Evolutionary conservation across 2,888 invertebrate genomes (phyloP).

Genomic region (Machimus rusticus): DNA sequence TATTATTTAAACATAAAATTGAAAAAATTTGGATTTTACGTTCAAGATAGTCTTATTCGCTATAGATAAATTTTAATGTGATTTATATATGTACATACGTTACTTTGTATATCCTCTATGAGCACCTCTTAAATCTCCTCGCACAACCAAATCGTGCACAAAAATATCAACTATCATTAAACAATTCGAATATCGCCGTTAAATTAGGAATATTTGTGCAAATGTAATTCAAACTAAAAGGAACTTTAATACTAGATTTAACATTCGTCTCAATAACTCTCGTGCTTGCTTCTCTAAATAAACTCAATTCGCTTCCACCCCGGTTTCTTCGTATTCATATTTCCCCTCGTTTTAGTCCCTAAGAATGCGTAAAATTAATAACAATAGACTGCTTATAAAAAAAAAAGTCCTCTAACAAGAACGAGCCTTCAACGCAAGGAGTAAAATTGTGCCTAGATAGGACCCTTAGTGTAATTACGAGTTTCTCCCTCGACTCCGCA

Average conservation of each 20-base stretch:
- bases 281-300: background rate
- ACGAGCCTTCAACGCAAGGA: background rate
- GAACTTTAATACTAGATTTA: background rate
- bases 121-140: background rate
- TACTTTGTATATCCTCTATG: background rate
- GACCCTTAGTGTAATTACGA: background rate
- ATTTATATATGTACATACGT: background rate
- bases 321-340: background rate
- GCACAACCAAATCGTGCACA: background rate
- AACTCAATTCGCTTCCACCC: background rate
- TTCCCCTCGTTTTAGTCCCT: background rate
- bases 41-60: too few species aligned
- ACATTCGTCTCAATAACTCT: background rate
- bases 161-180: background rate
- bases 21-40: too few species aligned
- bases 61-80: background rate
- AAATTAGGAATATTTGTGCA: conserved; percentile 26
- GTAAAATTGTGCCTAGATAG: background rate
- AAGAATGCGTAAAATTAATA: background rate
- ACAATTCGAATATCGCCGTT: background rate
- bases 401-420: background rate
- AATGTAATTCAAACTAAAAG: background rate
- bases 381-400: background rate
- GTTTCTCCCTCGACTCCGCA: background rate
- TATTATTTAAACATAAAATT: too few species aligned